These are phyloP conservation scores for Agrochola macilenta DNA, from an alignment of 2,888 invertebrate species.

Conservation along the genomic window DNA sequence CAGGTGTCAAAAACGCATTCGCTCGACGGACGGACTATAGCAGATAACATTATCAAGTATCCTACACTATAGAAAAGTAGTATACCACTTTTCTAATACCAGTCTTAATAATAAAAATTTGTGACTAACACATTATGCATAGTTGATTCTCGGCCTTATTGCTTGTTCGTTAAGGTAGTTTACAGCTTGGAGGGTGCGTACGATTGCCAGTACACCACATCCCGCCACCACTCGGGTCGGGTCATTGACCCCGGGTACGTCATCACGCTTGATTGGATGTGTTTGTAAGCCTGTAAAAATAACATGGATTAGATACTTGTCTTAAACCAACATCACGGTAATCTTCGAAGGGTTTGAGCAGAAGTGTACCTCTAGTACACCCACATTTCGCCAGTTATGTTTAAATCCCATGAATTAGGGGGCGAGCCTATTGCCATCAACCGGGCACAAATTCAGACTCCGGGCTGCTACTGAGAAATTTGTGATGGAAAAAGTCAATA, in stretches of 20 bases:
- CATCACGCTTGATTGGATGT: conserved; percentile 92
- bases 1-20: too few species aligned
- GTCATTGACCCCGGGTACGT: conserved; percentile 92
- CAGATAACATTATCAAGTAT: neutral
- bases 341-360: too few species aligned
- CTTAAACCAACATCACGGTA: too few species aligned
- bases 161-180: conserved; percentile 27
- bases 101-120: neutral
- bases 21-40: neutral
- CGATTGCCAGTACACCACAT: conserved; percentile 90
- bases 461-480: too few species aligned
- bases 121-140: conserved; percentile 11
- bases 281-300: conserved; percentile 92
- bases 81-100: neutral
- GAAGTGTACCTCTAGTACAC: too few species aligned
- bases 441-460: too few species aligned
- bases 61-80: neutral
- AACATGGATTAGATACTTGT: neutral
- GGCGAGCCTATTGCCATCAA: too few species aligned
- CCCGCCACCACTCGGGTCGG: conserved; percentile 94
- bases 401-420: too few species aligned
- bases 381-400: too few species aligned
- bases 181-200: conserved; percentile 87
- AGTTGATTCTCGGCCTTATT: conserved; percentile 33
- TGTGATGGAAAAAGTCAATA: too few species aligned